A percentile compares a stretch with the other conserved stretches of the same genome.
phyloP scores from a whole-genome alignment of 2,888 invertebrate genomes.

The Aphidius colemani region DNA sequence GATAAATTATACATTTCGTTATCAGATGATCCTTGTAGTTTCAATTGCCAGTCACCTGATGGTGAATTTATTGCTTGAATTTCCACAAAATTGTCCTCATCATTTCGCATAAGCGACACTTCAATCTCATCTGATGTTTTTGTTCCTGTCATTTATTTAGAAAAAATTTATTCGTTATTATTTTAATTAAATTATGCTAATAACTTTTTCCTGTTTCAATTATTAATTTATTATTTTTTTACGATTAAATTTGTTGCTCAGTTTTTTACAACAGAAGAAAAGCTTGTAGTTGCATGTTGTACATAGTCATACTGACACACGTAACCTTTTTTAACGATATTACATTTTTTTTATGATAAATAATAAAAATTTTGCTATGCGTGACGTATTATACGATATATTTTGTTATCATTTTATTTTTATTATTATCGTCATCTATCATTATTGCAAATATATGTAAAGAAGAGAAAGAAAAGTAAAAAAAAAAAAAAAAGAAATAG shows the following conservation, averaged over 20 bases:
- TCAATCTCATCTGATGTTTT: constrained; percentile 12
- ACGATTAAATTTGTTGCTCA: not conserved
- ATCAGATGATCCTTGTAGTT: constrained; percentile 33
- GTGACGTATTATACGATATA: constrained; percentile 2
- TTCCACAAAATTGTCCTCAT: constrained; percentile 37
- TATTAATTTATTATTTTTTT: not conserved
- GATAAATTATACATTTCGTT: too few relatives aligned
- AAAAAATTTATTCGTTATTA: not conserved
- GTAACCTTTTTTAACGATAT: constrained; percentile 8
- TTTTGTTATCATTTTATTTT: not conserved
- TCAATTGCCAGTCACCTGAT: constrained; percentile 44
- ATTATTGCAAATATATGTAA: too few relatives aligned
- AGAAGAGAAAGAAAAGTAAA: too few relatives aligned
- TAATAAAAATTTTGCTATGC: not conserved
- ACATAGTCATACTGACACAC: constrained; percentile 5
- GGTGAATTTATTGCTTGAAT: constrained; percentile 45
- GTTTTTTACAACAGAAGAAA: not conserved
- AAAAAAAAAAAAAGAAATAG: too few relatives aligned
- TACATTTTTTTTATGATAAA: not conserved
- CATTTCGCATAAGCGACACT: constrained; percentile 41
- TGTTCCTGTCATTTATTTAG: constrained; percentile 4
- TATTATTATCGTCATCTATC: too few relatives aligned
- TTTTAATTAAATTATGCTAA: constrained; percentile 10
- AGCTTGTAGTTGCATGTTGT: constrained; percentile 3
- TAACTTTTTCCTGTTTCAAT: not conserved